phyloP scores from a whole-genome alignment of 2,113 vertebrate genomes.

The Anseranas semipalmata region DNA sequence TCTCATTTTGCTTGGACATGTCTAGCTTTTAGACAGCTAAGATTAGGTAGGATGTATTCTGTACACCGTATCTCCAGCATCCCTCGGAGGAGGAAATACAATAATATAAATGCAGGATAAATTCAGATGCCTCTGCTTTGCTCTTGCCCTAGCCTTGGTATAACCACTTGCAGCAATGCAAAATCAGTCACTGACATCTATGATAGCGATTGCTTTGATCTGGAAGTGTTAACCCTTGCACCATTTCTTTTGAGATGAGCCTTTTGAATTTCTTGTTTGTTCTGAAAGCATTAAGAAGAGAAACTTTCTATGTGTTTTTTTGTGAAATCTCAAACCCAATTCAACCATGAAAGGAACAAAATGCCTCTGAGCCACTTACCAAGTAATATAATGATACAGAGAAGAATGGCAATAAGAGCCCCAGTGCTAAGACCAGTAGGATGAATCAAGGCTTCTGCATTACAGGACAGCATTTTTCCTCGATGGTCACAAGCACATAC shows the following conservation, averaged over 20 bases:
- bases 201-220: neutral
- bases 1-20: neutral
- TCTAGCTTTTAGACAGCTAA: neutral
- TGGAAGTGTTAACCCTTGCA: neutral
- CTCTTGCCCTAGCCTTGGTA: neutral
- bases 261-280: neutral
- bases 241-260: neutral
- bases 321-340: neutral
- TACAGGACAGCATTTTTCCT: constrained; percentile 94
- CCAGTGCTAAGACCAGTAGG: constrained; percentile 94
- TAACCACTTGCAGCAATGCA: neutral
- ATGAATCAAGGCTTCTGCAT: constrained; percentile 88
- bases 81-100: neutral
- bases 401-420: constrained; percentile 93
- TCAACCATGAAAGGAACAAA: constrained; percentile 20
- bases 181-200: neutral
- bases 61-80: neutral
- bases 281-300: neutral
- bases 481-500: constrained; percentile 94
- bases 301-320: neutral
- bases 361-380: constrained; percentile 80
- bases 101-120: neutral
- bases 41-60: neutral
- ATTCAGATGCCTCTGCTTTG: neutral
- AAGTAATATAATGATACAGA: constrained; percentile 93